Base-by-base conservation (phyloP, 1,140 invertebrate species). In the Homalodisca vitripennis region DNA sequence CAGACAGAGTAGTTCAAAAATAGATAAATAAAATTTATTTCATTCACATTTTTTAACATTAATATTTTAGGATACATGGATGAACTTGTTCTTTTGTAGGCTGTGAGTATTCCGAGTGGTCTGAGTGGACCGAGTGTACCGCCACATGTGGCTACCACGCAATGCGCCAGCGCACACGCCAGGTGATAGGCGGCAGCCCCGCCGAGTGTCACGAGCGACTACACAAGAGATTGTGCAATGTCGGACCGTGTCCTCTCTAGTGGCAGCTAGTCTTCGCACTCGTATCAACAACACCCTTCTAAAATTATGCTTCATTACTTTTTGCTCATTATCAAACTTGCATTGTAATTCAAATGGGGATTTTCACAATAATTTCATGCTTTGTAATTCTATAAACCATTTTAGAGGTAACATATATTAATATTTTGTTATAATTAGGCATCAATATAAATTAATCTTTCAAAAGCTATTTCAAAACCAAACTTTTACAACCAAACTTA, bases 91-190 rank as follows among this genome's bases (percentile, higher is more conserved):
- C 81, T 87, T 13, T 60, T 26, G n/a, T 26, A 60, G 55, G 24
- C 41, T 90, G 88, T 70, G 79, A 80, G 70, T 82, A 87, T 72
- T 84, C 84, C 0, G 78, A 82, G 48, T 89, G 87, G 87, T 85
- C 86, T 6, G 72, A 75, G 17, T 90, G 88, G 88, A 86, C 87
- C 14, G 80, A 81, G 0, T 89, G 88, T 70, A 84, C 84, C 1
- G 82, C 82, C 12, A 84, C 82, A 3, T 90, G 88, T 71, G 87
- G 87, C 10, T 71, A 78, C 12, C 75, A 78, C n/a, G 78, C 82
- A 1, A 72, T 81, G 1, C 79, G 81, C 51, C 80, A 81, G 55
- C 78, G 85, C 55, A 82, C 81, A 1, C 78, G 84, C 74, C 22
- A 57, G n/a, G 64, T 72, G 24, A 78, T 75, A 12, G 67, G 77